phyloP scores from a whole-genome alignment of 2,113 vertebrate genomes.

The Halcyon senegalensis region DNA sequence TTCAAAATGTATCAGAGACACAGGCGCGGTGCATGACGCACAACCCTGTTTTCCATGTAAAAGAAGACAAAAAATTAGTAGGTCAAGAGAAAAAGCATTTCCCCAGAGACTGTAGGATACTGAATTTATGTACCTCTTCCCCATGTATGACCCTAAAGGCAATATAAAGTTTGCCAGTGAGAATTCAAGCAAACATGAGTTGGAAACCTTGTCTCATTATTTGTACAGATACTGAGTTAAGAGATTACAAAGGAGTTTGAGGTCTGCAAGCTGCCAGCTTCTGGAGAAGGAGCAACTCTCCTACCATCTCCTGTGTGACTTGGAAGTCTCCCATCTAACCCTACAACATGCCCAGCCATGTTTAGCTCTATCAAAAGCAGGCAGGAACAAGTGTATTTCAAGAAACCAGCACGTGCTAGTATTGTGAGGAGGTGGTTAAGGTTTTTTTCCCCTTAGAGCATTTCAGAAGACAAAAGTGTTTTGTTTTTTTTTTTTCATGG shows the following conservation, averaged over 20 bases:
- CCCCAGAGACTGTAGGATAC: neutral
- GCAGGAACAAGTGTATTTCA: neutral
- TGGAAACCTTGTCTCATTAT: neutral
- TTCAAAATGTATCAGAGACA: neutral
- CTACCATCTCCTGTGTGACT: neutral
- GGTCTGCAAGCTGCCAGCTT: neutral
- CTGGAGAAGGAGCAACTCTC: neutral
- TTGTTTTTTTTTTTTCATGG: neutral
- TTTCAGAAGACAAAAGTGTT: conserved; percentile 10
- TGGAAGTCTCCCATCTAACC: neutral
- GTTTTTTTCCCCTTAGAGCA: neutral
- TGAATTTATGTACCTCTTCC: neutral
- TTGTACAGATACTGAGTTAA: neutral
- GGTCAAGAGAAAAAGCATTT: neutral
- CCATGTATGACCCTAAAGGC: neutral
- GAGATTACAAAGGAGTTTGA: neutral
- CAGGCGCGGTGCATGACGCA: accelerated
- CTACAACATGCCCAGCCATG: neutral
- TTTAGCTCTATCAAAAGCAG: neutral
- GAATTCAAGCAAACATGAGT: neutral
- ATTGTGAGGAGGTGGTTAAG: neutral
- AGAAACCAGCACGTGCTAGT: neutral
- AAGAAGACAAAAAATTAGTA: neutral
- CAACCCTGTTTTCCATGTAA: neutral
- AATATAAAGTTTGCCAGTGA: neutral